Evolutionary conservation across 2,888 invertebrate genomes (phyloP).

Genomic region (Choristoneura rosaceana): DNA sequence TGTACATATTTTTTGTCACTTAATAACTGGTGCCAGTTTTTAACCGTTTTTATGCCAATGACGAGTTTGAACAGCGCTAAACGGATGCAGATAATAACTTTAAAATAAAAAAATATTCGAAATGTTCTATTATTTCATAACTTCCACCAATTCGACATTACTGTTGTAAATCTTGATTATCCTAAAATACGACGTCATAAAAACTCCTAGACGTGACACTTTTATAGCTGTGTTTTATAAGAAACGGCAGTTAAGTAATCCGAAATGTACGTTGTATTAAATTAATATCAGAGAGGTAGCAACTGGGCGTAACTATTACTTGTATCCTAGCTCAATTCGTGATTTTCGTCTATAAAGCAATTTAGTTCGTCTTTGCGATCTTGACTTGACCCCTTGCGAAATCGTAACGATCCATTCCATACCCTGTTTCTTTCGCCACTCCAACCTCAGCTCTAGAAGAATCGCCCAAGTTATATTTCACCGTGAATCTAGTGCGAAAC

Average conservation of each 20-base stretch:
- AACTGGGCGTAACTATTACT: neutral
- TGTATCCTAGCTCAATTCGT: neutral
- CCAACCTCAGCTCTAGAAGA: constrained; percentile 28
- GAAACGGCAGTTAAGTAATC: constrained; percentile 15
- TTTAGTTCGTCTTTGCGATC: constrained; percentile 65
- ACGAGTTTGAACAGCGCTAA: neutral
- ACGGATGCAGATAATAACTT: neutral
- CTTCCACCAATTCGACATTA: constrained; percentile 31
- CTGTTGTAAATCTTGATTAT: constrained; percentile 32
- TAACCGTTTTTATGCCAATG: neutral
- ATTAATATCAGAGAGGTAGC: constrained; percentile 1
- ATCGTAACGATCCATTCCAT: constrained; percentile 58
- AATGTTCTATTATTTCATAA: constrained; percentile 15
- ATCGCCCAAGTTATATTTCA: constrained; percentile 10
- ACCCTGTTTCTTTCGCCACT: constrained; percentile 34
- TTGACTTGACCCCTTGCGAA: constrained; percentile 77
- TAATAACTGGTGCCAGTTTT: neutral
- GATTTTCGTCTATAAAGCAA: constrained; percentile 61
- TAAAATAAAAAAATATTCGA: neutral
- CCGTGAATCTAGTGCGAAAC: constrained; percentile 1
- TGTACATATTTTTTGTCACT: neutral
- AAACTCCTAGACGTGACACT: constrained; percentile 35
- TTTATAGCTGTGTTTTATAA: constrained; percentile 33
- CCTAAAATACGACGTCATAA: constrained; percentile 38
- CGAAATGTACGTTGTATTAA: constrained; percentile 8